Base-by-base conservation (phyloP, 2,888 invertebrate species). In the Smittia sp. region DNA sequence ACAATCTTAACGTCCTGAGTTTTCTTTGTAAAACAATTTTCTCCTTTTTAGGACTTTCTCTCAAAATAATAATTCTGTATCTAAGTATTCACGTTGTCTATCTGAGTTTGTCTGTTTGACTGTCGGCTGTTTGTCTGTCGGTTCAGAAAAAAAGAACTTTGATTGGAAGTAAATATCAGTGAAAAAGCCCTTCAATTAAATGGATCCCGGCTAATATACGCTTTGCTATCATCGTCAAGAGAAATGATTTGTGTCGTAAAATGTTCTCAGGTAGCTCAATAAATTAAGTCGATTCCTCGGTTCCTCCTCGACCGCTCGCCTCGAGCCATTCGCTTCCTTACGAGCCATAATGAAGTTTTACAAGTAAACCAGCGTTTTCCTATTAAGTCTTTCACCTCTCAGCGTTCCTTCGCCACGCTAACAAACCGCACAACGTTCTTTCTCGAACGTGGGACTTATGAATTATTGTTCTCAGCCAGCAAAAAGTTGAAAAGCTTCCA, bases 11-110 rank as follows among this genome's bases (percentile, higher is more conserved):
- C 25, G 39, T 39, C 46, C 22, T 25, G 46, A 68, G 15, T 15
- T 46, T 46, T n/a, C n/a, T 15, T 46, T 46, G 46, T 46, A 15
- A 68, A 68, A 68, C 68, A 68, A 68, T 68, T 68, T 68, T 68
- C 68, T 20, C 22, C 25, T 38, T 58, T 11, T 20, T 18, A 6
- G 65, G n/a, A n/a, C n/a, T n/a, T n/a, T n/a, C n/a, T n/a, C n/a
- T n/a, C n/a, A n/a, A n/a, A n/a, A n/a, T n/a, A n/a, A n/a, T n/a
- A n/a, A n/a, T n/a, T n/a, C n/a, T n/a, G n/a, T n/a, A n/a, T n/a
- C n/a, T n/a, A n/a, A n/a, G n/a, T n/a, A n/a, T n/a, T n/a, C n/a
- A n/a, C n/a, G n/a, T n/a, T n/a, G n/a, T n/a, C n/a, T n/a, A n/a
- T n/a, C n/a, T n/a, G n/a, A n/a, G n/a, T n/a, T n/a, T n/a, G n/a